Evolutionary conservation across 2,888 invertebrate species (phyloP), one percentile per base, ranked within the genome.

Genomic region (Sinohyriopsis cumingii): DNA sequence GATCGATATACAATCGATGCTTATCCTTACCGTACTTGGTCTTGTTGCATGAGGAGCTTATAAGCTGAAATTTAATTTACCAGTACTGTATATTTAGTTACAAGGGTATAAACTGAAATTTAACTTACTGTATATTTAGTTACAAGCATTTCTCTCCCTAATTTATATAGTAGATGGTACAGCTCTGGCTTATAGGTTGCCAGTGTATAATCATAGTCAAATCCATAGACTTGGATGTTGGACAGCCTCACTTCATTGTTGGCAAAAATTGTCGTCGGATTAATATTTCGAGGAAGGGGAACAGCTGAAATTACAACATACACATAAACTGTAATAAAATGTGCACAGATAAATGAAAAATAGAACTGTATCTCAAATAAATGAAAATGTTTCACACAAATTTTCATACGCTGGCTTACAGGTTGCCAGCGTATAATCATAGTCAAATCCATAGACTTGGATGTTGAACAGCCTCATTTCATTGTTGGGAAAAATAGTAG

Each of bases 191-290:
- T 97, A 90, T 99, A 99, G 84, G 96, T 95, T 1, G 98, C 98
- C 84, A 99, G 90, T 0, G 99, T 99, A 90, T 99, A 99, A 90
- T 99, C 99, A 92, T 99, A 99, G 91, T 99, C 99, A 92, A 99
- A 99, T 59, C 99, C 91, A 92, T 97, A 98, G 0, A 98, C 96
- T 86, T 95, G 93, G 59, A 99, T 95, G 90, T 97, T 95, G 77
- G 94, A 93, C 67, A 99, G 91, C 90, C 97, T 95, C 70, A 98
- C 91, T 88, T 98, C 98, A 91, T 99, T 99, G 90, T 98, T 98
- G 19, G 97, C 97, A 91, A 98, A 99, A 3, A 99, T 96, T 59
- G 95, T 96, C 84, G 93, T 92, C 0, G 94, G 93, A 87, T 96
- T 79, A n/a, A 84, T 74, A 70, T 84, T 70, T 19, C 56, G 62